A percentile compares a stretch with the other conserved stretches of the same genome.
phyloP scores from a whole-genome alignment of 2,888 invertebrate genomes.

The Sipha maydis region DNA sequence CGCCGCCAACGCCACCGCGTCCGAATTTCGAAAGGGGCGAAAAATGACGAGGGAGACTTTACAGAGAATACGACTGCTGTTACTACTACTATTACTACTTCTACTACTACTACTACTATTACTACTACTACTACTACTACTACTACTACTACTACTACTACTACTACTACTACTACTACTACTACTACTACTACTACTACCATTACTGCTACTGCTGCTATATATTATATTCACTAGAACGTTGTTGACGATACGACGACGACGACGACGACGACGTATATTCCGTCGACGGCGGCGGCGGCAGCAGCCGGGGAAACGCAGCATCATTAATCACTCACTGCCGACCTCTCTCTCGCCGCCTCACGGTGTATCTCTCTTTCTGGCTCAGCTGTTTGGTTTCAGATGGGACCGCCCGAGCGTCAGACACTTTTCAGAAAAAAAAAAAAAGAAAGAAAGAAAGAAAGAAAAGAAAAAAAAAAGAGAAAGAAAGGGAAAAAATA shows the following conservation, averaged over 20 bases:
- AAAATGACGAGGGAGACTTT: constrained; percentile 52
- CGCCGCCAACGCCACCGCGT: neutral
- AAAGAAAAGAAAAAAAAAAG: neutral
- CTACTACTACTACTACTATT: neutral
- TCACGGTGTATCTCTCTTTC: constrained; percentile 50
- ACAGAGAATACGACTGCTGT: constrained; percentile 17
- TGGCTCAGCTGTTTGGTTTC: constrained; percentile 61
- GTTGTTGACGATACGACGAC: constrained; percentile 14
- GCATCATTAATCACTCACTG: constrained; percentile 60
- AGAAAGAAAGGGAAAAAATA: constrained; percentile 31
- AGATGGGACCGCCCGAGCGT: constrained; percentile 60
- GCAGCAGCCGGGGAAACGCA: constrained; percentile 12
- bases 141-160: neutral
- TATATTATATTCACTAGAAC: no score
- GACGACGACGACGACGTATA: constrained; percentile 50
- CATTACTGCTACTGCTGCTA: neutral
- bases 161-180: neutral
- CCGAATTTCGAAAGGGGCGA: constrained; percentile 27
- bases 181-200: neutral
- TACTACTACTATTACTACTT: constrained; percentile 3
- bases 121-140: neutral
- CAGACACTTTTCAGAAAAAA: constrained; percentile 49
- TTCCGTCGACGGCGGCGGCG: constrained; percentile 15
- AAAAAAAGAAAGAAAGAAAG: constrained; percentile 18
- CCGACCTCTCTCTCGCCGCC: constrained; percentile 23